Evolutionary conservation across 2,888 invertebrate species (phyloP).

Genomic region (Arge pagana): DNA sequence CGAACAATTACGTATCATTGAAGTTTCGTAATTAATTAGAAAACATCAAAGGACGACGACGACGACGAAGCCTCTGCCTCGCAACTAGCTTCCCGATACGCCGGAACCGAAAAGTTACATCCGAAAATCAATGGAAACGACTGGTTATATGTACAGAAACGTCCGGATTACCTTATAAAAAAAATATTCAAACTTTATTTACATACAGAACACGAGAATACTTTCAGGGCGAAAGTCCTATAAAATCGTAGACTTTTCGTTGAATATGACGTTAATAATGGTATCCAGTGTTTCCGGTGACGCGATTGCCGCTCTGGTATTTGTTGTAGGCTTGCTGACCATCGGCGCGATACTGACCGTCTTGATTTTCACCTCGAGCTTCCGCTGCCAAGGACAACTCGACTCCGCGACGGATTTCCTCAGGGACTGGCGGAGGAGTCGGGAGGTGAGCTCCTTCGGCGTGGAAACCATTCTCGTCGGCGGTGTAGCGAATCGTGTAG

Average conservation of each 20-base stretch:
- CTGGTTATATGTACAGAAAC: background rate
- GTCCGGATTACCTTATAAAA: no score
- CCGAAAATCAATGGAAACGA: no score
- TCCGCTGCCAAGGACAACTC: conserved; percentile 23
- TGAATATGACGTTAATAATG: background rate
- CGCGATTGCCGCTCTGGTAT: conserved; percentile 13
- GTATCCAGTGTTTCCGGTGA: conserved; percentile 12
- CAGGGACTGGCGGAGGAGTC: conserved; percentile 19
- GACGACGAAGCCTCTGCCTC: no score
- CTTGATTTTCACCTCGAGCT: conserved; percentile 23
- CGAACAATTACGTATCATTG: no score
- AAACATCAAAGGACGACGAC: no score
- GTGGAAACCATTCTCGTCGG: conserved; percentile 22
- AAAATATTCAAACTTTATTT: conserved; percentile 14
- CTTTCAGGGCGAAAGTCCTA: conserved; percentile 1
- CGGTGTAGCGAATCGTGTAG: conserved; percentile 21
- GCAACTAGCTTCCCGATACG: no score
- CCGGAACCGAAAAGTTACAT: no score
- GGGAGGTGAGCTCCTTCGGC: conserved; percentile 23
- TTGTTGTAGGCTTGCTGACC: conserved; percentile 19
- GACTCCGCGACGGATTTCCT: conserved; percentile 24
- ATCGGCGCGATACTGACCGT: conserved; percentile 20
- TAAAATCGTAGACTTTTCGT: background rate
- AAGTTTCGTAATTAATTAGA: no score
- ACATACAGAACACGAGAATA: background rate